These are phyloP conservation scores for Torymus aiolomorphi DNA, from an alignment of 2,888 invertebrate species.

Conservation along the genomic window DNA sequence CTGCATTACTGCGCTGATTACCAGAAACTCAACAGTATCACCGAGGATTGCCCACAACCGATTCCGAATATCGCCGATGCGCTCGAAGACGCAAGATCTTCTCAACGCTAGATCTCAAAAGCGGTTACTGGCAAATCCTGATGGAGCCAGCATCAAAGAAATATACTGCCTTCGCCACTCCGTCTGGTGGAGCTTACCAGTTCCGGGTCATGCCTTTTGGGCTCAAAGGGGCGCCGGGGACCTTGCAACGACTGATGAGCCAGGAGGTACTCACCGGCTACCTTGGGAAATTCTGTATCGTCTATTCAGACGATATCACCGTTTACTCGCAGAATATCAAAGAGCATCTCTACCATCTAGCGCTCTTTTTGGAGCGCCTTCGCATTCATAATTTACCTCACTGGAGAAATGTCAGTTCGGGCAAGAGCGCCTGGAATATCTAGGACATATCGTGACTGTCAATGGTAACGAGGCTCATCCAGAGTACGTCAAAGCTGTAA, in stretches of 20 bases:
- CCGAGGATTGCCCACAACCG: conserved; percentile 57
- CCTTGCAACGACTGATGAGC: conserved; percentile 7
- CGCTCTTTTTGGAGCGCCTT: too few relatives aligned
- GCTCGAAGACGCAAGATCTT: conserved; percentile 62
- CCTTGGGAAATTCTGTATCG: background rate
- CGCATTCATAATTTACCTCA: too few relatives aligned
- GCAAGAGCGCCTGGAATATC: too few relatives aligned
- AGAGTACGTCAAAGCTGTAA: too few relatives aligned
- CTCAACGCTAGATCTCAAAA: conserved; percentile 63
- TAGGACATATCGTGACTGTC: too few relatives aligned
- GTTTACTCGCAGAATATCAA: background rate
- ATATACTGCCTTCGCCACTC: background rate
- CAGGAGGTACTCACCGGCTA: background rate
- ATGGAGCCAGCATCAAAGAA: background rate
- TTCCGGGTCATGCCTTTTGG: background rate
- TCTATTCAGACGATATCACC: background rate
- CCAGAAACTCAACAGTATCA: conserved; percentile 60
- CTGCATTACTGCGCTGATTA: conserved; percentile 59
- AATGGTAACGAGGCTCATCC: too few relatives aligned
- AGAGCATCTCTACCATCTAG: background rate
- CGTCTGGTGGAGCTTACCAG: too few relatives aligned
- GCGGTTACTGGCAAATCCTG: too few relatives aligned
- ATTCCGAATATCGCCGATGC: conserved; percentile 60
- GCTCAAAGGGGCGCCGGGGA: background rate
- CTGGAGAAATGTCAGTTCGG: too few relatives aligned